Conservation (phyloP, 2,113 vertebrate genomes). For the Heterotilapia buettikoferi region DNA sequence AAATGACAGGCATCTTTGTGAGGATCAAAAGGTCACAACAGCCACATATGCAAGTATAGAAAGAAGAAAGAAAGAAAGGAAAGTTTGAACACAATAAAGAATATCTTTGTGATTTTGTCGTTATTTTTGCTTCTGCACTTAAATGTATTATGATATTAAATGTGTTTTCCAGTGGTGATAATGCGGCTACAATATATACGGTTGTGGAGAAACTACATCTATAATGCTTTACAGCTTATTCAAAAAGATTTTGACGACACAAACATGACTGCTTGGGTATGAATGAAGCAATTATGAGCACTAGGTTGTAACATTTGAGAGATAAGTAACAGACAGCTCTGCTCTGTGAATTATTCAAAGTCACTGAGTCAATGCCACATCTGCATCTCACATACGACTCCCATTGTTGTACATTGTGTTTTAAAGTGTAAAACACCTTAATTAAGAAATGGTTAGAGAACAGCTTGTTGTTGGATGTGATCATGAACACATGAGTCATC, state of each 20-base stretch:
- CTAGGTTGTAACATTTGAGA: background rate
- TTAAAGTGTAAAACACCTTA: background rate
- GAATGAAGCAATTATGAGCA: background rate
- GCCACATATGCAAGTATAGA: background rate
- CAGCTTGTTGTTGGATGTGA: background rate
- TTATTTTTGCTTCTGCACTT: background rate
- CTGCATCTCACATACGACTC: background rate
- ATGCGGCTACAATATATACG: accelerated
- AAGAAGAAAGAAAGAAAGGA: background rate
- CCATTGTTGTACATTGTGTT: background rate
- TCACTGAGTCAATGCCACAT: background rate
- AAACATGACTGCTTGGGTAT: background rate
- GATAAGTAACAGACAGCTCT: background rate
- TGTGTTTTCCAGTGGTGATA: background rate
- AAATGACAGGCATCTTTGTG: background rate
- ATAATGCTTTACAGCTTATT: background rate
- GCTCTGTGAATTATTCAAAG: background rate
- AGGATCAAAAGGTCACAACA: background rate
- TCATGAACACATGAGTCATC: background rate
- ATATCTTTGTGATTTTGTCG: background rate
- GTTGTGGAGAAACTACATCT: background rate
- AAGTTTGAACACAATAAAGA: background rate
- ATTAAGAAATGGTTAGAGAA: accelerated
- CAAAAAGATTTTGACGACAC: background rate
- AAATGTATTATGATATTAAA: background rate